phyloP scores from a whole-genome alignment of 2,113 vertebrate genomes.

The Ptilonorhynchus violaceus region DNA sequence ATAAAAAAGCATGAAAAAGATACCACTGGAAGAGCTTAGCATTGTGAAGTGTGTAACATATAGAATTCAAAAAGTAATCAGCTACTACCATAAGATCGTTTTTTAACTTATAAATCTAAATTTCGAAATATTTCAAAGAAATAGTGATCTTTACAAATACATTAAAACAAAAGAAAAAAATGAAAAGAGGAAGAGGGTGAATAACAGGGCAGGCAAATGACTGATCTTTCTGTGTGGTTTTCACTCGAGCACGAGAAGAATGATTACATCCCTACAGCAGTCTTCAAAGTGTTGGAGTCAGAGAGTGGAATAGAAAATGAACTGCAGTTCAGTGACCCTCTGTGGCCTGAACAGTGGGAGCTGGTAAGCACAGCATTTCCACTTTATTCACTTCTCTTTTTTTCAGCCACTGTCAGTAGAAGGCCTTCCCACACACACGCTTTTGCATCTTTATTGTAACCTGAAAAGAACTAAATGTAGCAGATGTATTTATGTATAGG shows the following conservation, averaged over 20 bases:
- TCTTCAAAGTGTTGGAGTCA: conserved; percentile 67
- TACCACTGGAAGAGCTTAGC: neutral
- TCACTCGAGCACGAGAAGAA: conserved; percentile 52
- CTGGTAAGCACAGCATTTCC: conserved; percentile 64
- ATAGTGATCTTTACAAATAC: neutral
- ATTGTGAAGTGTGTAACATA: neutral
- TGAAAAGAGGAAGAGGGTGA: conserved; percentile 31
- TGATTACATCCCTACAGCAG: conserved; percentile 57
- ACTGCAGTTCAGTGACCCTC: conserved; percentile 69
- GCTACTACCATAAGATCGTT: neutral
- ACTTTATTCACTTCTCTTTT: conserved; percentile 63
- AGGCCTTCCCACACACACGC: neutral
- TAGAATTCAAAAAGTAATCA: neutral
- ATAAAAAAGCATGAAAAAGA: neutral
- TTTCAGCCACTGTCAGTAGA: conserved; percentile 7
- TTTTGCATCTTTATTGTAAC: conserved; percentile 23
- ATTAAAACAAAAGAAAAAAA: conserved; percentile 26
- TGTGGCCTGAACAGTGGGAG: conserved; percentile 63
- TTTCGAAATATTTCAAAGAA: conserved; percentile 15
- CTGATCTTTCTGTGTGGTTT: conserved; percentile 61
- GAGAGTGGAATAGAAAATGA: conserved; percentile 68
- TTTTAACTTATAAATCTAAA: conserved; percentile 12
- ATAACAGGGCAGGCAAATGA: conserved; percentile 45
- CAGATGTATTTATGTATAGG: neutral
- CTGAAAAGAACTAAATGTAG: conserved; percentile 24